These are phyloP conservation scores for Apocrypta bakeri DNA, from an alignment of 1,140 invertebrate genomes.

Conservation along the genomic window DNA sequence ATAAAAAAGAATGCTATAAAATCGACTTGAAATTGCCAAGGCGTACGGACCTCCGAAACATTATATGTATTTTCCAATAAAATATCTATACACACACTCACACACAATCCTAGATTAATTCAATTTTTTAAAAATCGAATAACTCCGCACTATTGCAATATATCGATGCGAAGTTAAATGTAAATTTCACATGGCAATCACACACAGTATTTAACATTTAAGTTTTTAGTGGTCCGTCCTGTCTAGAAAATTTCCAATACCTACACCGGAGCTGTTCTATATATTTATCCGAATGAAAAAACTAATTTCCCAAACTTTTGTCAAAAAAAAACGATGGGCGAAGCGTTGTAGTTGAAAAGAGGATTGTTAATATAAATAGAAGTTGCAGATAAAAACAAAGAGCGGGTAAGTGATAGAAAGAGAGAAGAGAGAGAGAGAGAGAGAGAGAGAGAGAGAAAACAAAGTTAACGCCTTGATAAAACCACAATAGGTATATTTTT, in stretches of 20 bases:
- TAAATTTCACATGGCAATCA: too few species aligned
- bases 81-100: too few species aligned
- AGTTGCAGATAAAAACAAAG: constrained; percentile 6
- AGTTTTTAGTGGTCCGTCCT: not conserved
- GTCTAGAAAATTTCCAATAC: not conserved
- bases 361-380: not conserved
- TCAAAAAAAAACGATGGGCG: not conserved
- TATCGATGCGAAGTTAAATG: too few species aligned
- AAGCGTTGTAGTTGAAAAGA: not conserved
- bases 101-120: too few species aligned
- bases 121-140: too few species aligned
- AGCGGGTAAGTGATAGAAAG: constrained; percentile 17
- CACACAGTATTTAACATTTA: not conserved
- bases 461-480: constrained; percentile 14
- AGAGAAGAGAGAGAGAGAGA: too few species aligned
- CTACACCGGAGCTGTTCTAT: too few species aligned
- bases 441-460: not conserved
- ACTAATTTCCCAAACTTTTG: not conserved
- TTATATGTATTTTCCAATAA: not conserved
- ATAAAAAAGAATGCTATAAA: not conserved
- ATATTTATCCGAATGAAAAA: not conserved
- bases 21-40: not conserved
- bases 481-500: constrained; percentile 32
- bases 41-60: not conserved
- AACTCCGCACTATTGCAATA: too few species aligned